Conservation (phyloP, 2,113 vertebrate species). For the Orthonyx spaldingii region DNA sequence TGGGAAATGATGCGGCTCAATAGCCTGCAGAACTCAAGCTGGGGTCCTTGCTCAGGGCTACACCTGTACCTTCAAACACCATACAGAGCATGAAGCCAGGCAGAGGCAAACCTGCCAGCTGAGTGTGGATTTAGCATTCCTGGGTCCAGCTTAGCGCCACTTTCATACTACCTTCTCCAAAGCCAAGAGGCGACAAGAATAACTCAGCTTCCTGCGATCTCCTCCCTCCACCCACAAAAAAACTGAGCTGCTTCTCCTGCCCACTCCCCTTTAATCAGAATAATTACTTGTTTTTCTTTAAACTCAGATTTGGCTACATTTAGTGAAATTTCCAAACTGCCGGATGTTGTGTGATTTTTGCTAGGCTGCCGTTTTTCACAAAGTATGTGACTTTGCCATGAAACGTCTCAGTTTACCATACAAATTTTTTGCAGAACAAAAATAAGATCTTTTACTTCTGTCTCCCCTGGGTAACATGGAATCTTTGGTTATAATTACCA, state of each 20-base stretch:
- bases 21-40: neutral
- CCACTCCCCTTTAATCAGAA: conserved; percentile 59
- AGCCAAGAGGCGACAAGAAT: conserved; percentile 19
- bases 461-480: neutral
- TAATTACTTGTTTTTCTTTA: conserved; percentile 69
- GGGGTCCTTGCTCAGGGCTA: neutral
- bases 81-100: neutral
- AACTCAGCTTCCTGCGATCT: conserved; percentile 29
- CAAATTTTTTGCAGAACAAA: conserved; percentile 58
- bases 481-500: conserved; percentile 40
- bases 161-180: neutral
- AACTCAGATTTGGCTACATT: conserved; percentile 62
- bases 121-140: neutral
- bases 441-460: conserved; percentile 58
- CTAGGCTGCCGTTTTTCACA: conserved; percentile 57
- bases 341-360: conserved; percentile 62
- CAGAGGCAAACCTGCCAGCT: neutral
- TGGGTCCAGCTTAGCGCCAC: neutral
- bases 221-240: conserved; percentile 38
- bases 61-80: neutral
- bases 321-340: conserved; percentile 62
- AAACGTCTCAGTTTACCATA: conserved; percentile 65
- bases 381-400: conserved; percentile 59
- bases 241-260: conserved; percentile 47
- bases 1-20: rapidly evolving